Base-by-base conservation (phyloP, 2,888 invertebrate species). In the Nymphalis polychloros region DNA sequence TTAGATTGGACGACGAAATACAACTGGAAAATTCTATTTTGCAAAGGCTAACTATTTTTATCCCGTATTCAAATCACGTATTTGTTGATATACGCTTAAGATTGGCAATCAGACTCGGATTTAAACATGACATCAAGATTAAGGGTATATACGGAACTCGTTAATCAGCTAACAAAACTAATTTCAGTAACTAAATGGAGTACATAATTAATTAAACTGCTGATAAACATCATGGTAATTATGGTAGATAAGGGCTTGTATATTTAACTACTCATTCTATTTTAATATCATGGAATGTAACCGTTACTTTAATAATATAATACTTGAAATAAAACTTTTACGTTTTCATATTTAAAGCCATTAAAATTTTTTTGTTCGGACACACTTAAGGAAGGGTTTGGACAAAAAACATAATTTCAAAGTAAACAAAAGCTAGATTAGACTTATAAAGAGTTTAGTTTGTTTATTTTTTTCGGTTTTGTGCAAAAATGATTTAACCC, bases 1-100 rank as follows among this genome's bases (percentile, higher is more conserved):
- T 94, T 66, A 82, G 91, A 31, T 78, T 90, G 50, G 88, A 93
- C 64, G 83, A 89, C 49, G 89, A 94, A 19, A 85, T 92, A 31
- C 81, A 89, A 62, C 88, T 95, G 73, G 87, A 91, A 72, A 76
- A 83, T 49, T 63, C 79, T 52, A 74, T 89, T 63, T 73, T 90
- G 59, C 80, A 85, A 74, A 83, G 85, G 77, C 75, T 89, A 59
- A 82, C 85, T n/a, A 80, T 78, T 20, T 84, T 91, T 55, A 78
- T 90, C 63, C 90, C 90, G 4, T 82, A 83, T 72, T 81, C 83
- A 8, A 91, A 84, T 76, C 89, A 91, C 68, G 85, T 91, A 47
- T 89, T 90, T 72, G 84, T 87, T 55, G 89, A 91, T 68, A 77
- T 92, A 67, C 80, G 85, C 61, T 76, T 90, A 68, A 83, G 87